Evolutionary conservation across 2,888 invertebrate genomes (phyloP).

Genomic region (Caenorhabditis macrosperma): DNA sequence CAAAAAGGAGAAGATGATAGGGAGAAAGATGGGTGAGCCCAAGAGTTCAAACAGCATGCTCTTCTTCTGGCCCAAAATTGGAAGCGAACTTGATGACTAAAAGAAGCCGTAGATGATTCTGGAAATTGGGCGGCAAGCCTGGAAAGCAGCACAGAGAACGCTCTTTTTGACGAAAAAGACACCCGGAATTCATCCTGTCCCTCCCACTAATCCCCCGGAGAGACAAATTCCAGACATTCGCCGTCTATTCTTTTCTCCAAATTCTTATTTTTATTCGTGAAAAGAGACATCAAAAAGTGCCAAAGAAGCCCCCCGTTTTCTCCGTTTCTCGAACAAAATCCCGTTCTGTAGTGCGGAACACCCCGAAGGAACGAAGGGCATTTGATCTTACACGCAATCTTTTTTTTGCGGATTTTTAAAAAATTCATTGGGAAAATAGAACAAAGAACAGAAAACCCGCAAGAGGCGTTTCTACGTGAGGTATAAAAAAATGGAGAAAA

Average conservation of each 20-base stretch:
- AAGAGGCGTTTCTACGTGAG: no score
- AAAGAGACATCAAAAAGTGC: neutral
- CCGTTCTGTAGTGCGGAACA: no score
- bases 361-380: no score
- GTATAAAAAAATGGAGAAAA: no score
- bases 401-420: no score
- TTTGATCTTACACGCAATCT: no score
- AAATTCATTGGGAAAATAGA: no score
- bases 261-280: conserved; percentile 15
- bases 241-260: no score
- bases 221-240: conserved; percentile 26
- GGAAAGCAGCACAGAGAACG: neutral
- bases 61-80: neutral
- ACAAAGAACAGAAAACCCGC: no score
- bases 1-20: neutral
- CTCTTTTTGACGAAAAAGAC: conserved; percentile 4
- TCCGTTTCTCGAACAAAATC: no score
- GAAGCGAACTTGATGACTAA: neutral
- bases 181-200: conserved; percentile 10
- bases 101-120: neutral
- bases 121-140: neutral
- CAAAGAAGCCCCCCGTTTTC: neutral
- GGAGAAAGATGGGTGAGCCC: neutral
- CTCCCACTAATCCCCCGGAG: conserved; percentile 29
- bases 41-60: conserved; percentile 17